These are phyloP conservation scores for Pseudotriccus pelzelni DNA, from an alignment of 2,797 vertebrate species.

Conservation along the genomic window DNA sequence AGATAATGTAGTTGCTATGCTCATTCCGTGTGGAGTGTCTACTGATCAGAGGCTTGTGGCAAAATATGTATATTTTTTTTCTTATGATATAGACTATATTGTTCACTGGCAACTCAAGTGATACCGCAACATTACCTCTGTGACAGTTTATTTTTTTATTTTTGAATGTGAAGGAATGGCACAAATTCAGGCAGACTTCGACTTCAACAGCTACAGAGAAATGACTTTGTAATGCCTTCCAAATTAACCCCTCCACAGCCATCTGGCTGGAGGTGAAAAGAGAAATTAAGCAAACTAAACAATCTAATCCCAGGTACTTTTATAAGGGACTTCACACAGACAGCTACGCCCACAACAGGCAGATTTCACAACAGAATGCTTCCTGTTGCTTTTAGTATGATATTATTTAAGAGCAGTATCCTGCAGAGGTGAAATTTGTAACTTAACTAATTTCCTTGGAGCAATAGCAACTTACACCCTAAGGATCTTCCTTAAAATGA, in stretches of 20 bases:
- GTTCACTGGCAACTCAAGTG: slow-evolving; percentile 57
- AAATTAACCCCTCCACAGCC: slow-evolving; percentile 38
- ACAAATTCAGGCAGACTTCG: slow-evolving; percentile 12
- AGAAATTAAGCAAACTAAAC: not conserved
- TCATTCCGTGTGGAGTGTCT: slow-evolving; percentile 60
- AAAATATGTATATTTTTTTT: slow-evolving; percentile 64
- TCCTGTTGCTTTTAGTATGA: not conserved
- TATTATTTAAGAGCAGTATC: not conserved
- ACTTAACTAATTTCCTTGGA: not conserved
- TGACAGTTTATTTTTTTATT: slow-evolving; percentile 47
- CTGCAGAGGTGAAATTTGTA: not conserved
- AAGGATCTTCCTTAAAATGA: not conserved
- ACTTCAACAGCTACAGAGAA: not conserved
- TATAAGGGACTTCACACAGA: not conserved
- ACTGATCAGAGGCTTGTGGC: slow-evolving; percentile 64
- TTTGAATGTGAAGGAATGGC: slow-evolving; percentile 1
- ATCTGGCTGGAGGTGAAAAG: not conserved
- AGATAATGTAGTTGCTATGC: slow-evolving; percentile 73
- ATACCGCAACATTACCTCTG: slow-evolving; percentile 54
- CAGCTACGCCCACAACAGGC: not conserved
- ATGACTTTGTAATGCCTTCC: slow-evolving; percentile 4
- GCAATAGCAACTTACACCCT: not conserved
- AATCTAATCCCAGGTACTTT: not conserved
- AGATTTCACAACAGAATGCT: not conserved
- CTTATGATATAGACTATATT: slow-evolving; percentile 57